A percentile compares a stretch with the other conserved stretches of the same genome.
phyloP scores from a whole-genome alignment of 2,113 vertebrate genomes.

The Sphaerodactylus townsendi region DNA sequence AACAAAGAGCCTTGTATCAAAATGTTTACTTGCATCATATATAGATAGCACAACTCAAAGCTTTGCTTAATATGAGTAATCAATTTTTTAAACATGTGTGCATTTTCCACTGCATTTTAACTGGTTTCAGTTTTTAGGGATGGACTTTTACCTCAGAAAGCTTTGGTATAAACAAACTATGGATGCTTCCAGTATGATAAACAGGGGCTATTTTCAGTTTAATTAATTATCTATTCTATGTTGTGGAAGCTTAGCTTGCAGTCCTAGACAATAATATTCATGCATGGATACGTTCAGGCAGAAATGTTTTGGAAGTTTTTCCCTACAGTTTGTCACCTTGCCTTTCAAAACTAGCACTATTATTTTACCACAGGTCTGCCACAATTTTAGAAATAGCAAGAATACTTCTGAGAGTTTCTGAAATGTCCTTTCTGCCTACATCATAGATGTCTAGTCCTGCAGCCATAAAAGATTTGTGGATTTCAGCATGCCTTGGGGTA shows the following conservation, averaged over 20 bases:
- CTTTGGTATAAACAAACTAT: neutral
- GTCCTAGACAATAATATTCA: neutral
- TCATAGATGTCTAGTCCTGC: neutral
- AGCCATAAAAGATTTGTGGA: neutral
- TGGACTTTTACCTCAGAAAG: neutral
- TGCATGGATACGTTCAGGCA: neutral
- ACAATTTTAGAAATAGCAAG: no score
- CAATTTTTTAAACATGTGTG: neutral
- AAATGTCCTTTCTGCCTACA: no score
- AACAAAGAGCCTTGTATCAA: constrained; percentile 12
- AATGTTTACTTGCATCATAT: neutral
- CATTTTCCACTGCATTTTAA: neutral
- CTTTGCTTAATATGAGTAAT: neutral
- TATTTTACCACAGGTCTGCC: neutral
- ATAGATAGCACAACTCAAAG: neutral
- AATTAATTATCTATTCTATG: neutral
- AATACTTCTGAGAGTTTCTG: neutral
- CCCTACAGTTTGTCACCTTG: neutral
- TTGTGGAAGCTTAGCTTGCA: neutral
- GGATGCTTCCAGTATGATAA: neutral
- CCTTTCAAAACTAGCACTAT: neutral
- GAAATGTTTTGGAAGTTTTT: neutral
- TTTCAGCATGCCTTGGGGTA: constrained; percentile 5
- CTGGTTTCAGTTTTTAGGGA: neutral
- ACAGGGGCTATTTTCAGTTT: neutral